Percentiles rank a stretch among this genome's conserved stretches.
phyloP scores from a whole-genome alignment of 2,113 vertebrate species.

The Otis tarda region DNA sequence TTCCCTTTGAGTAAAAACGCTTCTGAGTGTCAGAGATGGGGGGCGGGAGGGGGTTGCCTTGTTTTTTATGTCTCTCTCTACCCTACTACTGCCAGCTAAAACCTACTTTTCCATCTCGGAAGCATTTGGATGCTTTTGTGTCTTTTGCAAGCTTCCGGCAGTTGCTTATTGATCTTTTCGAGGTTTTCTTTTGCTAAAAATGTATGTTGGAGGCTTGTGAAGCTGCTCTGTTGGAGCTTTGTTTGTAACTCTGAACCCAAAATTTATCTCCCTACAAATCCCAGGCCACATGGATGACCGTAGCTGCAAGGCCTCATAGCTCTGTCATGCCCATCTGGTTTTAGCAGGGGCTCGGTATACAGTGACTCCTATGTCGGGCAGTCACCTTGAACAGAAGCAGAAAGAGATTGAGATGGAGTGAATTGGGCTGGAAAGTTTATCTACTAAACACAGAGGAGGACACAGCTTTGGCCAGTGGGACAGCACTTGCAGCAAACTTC shows the following conservation, averaged over 20 bases:
- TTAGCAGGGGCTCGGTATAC: background rate
- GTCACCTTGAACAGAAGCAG: background rate
- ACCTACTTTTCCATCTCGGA: background rate
- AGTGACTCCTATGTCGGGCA: background rate
- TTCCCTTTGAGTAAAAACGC: background rate
- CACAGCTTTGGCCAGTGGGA: background rate
- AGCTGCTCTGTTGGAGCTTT: background rate
- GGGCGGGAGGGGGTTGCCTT: background rate
- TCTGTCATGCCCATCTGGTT: background rate
- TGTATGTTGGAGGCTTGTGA: rapidly evolving
- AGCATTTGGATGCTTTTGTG: background rate
- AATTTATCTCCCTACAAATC: background rate
- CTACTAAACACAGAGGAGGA: background rate
- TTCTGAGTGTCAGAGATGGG: background rate
- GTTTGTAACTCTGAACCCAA: background rate
- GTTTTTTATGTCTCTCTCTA: background rate
- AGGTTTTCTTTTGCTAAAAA: background rate
- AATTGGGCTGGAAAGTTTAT: background rate
- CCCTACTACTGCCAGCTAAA: background rate
- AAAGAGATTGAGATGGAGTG: background rate
- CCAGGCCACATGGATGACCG: rapidly evolving
- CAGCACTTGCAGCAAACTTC: background rate
- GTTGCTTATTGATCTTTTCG: background rate
- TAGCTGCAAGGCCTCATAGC: background rate
- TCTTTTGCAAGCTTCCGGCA: background rate